Evolutionary conservation across 2,797 vertebrate species (phyloP).

Genomic region (Gobionotothen gibberifrons): DNA sequence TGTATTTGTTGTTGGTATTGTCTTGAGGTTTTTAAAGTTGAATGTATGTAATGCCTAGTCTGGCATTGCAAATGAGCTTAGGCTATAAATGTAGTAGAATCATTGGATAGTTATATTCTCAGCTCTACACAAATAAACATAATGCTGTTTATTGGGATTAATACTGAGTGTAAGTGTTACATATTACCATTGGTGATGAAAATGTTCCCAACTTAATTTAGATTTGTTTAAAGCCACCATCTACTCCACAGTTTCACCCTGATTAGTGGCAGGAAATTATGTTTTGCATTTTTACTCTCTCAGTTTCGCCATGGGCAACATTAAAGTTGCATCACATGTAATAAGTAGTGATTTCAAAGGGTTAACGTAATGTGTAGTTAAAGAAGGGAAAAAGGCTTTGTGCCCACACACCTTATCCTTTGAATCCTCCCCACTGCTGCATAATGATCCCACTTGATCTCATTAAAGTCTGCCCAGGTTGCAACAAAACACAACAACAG

Average conservation of each 20-base stretch:
- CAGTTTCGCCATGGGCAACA: constrained; percentile 15
- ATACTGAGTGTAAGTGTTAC: too few relatives aligned
- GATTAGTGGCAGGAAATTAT: constrained; percentile 56
- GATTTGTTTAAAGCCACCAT: constrained; percentile 38
- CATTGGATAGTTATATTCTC: too few relatives aligned
- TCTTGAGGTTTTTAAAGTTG: too few relatives aligned
- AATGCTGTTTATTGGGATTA: too few relatives aligned
- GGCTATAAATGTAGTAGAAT: too few relatives aligned
- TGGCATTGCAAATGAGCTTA: too few relatives aligned
- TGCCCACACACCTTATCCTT: not conserved
- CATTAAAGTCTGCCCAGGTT: constrained; percentile 5
- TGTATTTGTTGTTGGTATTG: too few relatives aligned
- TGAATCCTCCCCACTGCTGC: not conserved
- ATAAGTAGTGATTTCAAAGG: constrained; percentile 52
- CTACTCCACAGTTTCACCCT: constrained; percentile 30
- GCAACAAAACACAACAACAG: constrained; percentile 18
- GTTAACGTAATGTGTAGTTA: constrained; percentile 13
- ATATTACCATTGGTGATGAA: too few relatives aligned
- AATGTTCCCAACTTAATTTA: constrained; percentile 37
- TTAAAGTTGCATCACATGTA: constrained; percentile 61
- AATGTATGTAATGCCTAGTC: too few relatives aligned
- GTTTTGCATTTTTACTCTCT: constrained; percentile 36
- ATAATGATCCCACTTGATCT: constrained; percentile 27
- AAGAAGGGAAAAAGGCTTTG: constrained; percentile 29
- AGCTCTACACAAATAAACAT: too few relatives aligned